A percentile compares a stretch with the other conserved stretches of the same genome.
These are phyloP conservation scores for Dissostichus mawsoni DNA, from an alignment of 2,113 vertebrate species.

Conservation along the genomic window DNA sequence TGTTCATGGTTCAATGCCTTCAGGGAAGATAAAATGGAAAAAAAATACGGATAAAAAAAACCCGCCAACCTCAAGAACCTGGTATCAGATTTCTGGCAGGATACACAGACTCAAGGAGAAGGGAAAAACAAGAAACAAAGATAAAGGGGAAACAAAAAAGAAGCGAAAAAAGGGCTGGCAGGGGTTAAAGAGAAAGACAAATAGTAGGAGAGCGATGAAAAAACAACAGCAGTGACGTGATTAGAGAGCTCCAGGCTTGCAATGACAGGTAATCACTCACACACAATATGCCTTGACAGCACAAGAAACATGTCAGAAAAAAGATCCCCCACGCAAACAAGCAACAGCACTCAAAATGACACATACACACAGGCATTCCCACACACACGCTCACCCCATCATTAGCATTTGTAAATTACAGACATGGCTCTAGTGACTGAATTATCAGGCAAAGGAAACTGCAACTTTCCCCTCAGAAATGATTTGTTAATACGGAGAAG, in stretches of 20 bases:
- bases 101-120: background rate
- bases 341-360: slow-evolving; percentile 50
- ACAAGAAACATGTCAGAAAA: slow-evolving; percentile 73
- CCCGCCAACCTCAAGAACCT: slow-evolving; percentile 10
- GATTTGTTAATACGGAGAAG: slow-evolving; percentile 45
- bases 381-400: slow-evolving; percentile 40
- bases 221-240: slow-evolving; percentile 44
- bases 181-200: slow-evolving; percentile 43
- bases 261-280: slow-evolving; percentile 80
- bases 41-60: slow-evolving; percentile 44
- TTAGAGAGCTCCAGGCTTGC: slow-evolving; percentile 57
- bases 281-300: slow-evolving; percentile 77
- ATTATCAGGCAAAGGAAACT: slow-evolving; percentile 37
- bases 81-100: slow-evolving; percentile 28
- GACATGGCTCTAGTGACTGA: background rate
- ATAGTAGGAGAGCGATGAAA: slow-evolving; percentile 41
- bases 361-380: slow-evolving; percentile 43
- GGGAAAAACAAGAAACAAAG: slow-evolving; percentile 17
- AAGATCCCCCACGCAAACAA: slow-evolving; percentile 69
- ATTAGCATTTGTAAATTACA: slow-evolving; percentile 46
- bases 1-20: slow-evolving; percentile 23
- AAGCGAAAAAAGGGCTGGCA: slow-evolving; percentile 14
- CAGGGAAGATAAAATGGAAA: slow-evolving; percentile 6
- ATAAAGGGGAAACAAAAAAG: background rate
- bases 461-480: slow-evolving; percentile 33